A percentile compares a stretch with the other conserved stretches of the same genome.
Conservation (phyloP, 2,888 invertebrate genomes). For the Drosophila dives region DNA sequence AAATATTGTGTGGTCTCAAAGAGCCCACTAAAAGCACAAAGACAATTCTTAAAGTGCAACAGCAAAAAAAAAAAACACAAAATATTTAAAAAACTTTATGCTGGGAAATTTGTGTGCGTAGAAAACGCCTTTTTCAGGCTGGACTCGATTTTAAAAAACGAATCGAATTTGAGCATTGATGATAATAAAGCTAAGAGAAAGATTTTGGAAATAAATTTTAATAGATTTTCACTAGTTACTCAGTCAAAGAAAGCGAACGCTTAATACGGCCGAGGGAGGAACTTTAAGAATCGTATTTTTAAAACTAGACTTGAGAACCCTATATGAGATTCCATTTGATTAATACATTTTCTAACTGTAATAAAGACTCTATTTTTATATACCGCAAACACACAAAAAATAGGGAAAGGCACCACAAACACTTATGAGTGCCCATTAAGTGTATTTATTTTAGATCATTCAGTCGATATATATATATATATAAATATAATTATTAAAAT, state of each 20-base stretch:
- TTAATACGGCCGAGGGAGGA: neutral
- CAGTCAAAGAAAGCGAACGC: neutral
- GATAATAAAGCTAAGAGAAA: neutral
- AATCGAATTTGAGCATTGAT: neutral
- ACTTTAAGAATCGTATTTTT: neutral
- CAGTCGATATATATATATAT: neutral
- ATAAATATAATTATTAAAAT: neutral
- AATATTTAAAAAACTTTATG: too few species aligned
- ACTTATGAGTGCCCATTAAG: neutral
- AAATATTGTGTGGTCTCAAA: constrained; percentile 1
- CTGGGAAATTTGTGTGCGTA: neutral
- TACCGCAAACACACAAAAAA: neutral
- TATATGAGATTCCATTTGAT: neutral
- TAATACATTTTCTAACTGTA: neutral
- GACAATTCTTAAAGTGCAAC: constrained; percentile 12
- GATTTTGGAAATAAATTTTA: neutral
- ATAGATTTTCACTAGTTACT: neutral
- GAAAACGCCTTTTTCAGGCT: neutral
- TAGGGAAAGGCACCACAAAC: too few species aligned
- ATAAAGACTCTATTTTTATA: neutral
- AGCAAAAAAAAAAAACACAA: constrained; percentile 4
- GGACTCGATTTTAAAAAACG: neutral
- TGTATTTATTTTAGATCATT: neutral
- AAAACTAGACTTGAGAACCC: neutral
- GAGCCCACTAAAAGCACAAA: neutral